Conservation (phyloP, 2,888 invertebrate genomes). For the Orchesellides sinensis region DNA sequence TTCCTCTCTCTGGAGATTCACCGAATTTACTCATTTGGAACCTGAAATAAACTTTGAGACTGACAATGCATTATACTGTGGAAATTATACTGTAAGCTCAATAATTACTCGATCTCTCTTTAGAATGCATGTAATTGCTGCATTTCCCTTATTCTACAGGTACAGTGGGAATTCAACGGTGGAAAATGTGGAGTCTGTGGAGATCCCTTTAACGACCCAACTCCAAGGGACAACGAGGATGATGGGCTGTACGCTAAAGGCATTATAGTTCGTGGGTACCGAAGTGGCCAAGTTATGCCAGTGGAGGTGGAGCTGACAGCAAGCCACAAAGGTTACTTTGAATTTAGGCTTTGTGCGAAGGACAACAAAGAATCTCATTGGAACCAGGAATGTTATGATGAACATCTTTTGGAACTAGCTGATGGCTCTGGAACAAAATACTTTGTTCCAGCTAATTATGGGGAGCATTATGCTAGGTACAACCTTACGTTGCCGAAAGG, state of each 20-base stretch:
- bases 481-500: no score
- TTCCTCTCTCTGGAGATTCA: slow-evolving; percentile 64
- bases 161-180: slow-evolving; percentile 49
- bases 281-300: slow-evolving; percentile 36
- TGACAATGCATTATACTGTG: slow-evolving; percentile 64
- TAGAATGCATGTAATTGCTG: neutral
- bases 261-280: slow-evolving; percentile 54
- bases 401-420: slow-evolving; percentile 56
- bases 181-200: slow-evolving; percentile 66
- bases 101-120: neutral
- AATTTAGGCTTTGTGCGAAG: slow-evolving; percentile 61
- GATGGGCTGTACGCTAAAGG: slow-evolving; percentile 60
- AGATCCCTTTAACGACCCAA: slow-evolving; percentile 55
- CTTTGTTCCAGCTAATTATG: slow-evolving; percentile 53
- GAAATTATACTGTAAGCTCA: slow-evolving; percentile 54
- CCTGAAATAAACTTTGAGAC: slow-evolving; percentile 76
- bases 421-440: slow-evolving; percentile 45
- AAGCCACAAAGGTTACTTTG: slow-evolving; percentile 63
- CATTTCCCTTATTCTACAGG: slow-evolving; percentile 10
- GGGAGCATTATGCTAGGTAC: no score
- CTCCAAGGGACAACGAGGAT: slow-evolving; percentile 62
- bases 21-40: slow-evolving; percentile 39
- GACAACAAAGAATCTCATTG: slow-evolving; percentile 30
- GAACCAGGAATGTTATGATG: slow-evolving; percentile 63
- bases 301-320: slow-evolving; percentile 60